A percentile compares a stretch with the other conserved stretches of the same genome.
These are phyloP conservation scores for Fragum whitleyi DNA, from an alignment of 2,888 invertebrate species.

Conservation along the genomic window DNA sequence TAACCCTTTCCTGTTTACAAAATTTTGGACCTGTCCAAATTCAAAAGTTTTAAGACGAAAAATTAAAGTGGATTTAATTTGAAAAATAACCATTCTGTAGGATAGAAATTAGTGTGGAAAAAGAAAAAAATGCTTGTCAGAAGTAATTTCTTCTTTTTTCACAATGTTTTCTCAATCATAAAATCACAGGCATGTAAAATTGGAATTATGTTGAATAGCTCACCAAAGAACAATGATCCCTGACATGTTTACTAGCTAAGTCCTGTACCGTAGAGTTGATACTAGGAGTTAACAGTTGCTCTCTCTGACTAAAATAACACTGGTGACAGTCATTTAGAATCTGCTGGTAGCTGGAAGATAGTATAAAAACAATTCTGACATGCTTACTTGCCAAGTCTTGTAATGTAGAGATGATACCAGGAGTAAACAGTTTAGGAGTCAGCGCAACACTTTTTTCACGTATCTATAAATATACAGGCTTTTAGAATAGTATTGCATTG, in stretches of 20 bases:
- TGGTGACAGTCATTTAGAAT: constrained; percentile 93
- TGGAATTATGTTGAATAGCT: too few relatives aligned
- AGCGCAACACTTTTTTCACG: not conserved
- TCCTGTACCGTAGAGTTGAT: constrained; percentile 90
- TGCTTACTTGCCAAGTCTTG: constrained; percentile 88
- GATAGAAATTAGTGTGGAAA: too few relatives aligned
- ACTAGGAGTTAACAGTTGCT: constrained; percentile 89
- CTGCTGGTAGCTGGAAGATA: constrained; percentile 88
- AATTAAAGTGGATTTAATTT: too few relatives aligned
- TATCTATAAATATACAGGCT: not conserved
- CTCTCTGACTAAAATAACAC: constrained; percentile 92
- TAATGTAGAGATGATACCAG: constrained; percentile 90
- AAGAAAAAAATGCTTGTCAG: too few relatives aligned
- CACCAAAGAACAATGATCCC: constrained; percentile 93
- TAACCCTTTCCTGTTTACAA: too few relatives aligned
- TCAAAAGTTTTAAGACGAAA: too few relatives aligned
- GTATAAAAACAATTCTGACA: constrained; percentile 80
- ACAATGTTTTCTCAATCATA: too few relatives aligned
- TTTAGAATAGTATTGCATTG: too few relatives aligned
- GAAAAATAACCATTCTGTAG: too few relatives aligned
- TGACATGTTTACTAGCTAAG: constrained; percentile 87
- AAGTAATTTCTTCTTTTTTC: too few relatives aligned
- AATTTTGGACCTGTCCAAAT: too few relatives aligned
- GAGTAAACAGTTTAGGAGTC: constrained; percentile 90
- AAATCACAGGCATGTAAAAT: too few relatives aligned